Conservation (phyloP, 2,888 invertebrate species). For the Liopterus haemorrhoidalis region DNA sequence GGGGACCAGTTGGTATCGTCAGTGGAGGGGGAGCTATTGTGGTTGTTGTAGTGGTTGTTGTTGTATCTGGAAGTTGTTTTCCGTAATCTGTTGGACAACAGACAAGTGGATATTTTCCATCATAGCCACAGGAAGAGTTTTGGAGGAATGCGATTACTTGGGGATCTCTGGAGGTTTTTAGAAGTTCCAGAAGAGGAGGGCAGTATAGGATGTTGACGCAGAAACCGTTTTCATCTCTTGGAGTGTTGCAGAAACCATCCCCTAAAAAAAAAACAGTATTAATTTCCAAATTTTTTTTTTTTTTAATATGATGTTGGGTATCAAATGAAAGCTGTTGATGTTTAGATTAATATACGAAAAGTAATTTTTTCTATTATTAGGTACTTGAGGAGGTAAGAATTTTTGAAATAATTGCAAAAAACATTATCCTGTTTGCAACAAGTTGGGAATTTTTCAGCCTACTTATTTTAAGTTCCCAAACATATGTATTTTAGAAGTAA, state of each 20-base stretch:
- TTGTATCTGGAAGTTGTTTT: constrained; percentile 3
- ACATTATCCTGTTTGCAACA: too few species aligned
- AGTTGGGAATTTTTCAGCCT: too few species aligned
- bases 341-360: too few species aligned
- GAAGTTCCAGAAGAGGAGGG: constrained; percentile 46
- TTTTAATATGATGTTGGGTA: too few species aligned
- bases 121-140: constrained; percentile 64
- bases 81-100: constrained; percentile 46
- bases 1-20: constrained; percentile 19
- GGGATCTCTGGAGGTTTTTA: constrained; percentile 47
- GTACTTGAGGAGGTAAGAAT: too few species aligned
- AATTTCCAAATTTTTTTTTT: too few species aligned
- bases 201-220: constrained; percentile 54
- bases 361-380: too few species aligned
- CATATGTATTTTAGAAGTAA: too few species aligned
- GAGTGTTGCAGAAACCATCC: constrained; percentile 47
- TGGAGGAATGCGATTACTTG: constrained; percentile 51
- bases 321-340: too few species aligned
- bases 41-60: background rate
- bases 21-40: constrained; percentile 23
- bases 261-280: constrained; percentile 28
- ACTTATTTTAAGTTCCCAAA: too few species aligned
- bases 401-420: too few species aligned
- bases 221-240: constrained; percentile 46
- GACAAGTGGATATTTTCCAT: constrained; percentile 60